Base-by-base conservation (phyloP, 2,797 vertebrate species). In the Steatocranus sp. region DNA sequence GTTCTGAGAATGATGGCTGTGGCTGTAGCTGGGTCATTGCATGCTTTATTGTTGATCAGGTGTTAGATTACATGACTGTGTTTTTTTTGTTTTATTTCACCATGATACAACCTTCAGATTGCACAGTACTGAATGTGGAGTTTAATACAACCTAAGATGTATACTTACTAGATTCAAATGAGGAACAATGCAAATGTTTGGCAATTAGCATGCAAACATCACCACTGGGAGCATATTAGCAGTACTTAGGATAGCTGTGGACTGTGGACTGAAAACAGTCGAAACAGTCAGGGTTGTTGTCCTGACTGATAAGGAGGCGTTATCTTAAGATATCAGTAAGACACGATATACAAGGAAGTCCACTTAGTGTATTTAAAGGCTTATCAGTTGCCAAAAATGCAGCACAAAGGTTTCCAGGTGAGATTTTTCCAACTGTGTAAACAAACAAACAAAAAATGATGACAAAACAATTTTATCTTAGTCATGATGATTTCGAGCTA, bases 1-100 rank as follows among this genome's bases (percentile, higher is more conserved):
- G 76, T 76, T 83, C 46, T 76, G 46, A 83, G 78, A 86, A 83
- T 82, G 85, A 89, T 14, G 14, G 83, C 79, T 80, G 80, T 73
- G 81, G 77, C 73, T 84, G 70, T 78, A 70, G 81, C 78, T 76
- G 74, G 84, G 56, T 32, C 76, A 93, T 91, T 81, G 85, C 74
- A 82, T 75, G 75, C 43, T 48, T 23, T 79, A 58, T 79, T 90
- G 84, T 68, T 83, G 79, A 84, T 81, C 63, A 46, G 8, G 20
- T 83, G 74, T 82, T 74, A 75, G n/a, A 58, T 83, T 75, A 88
- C 56, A 82, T 5, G 17, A 32, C 4, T 27, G 15, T 46, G 9
- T 27, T 81, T 80, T 6, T 6, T 17, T 68, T 50, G 76, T 80
- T 80, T 41, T 53, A 30, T 74, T 14, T 58, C 17, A 58, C 46